Evolutionary conservation across 2,888 invertebrate genomes (phyloP).

Genomic region (Lingula anatina): DNA sequence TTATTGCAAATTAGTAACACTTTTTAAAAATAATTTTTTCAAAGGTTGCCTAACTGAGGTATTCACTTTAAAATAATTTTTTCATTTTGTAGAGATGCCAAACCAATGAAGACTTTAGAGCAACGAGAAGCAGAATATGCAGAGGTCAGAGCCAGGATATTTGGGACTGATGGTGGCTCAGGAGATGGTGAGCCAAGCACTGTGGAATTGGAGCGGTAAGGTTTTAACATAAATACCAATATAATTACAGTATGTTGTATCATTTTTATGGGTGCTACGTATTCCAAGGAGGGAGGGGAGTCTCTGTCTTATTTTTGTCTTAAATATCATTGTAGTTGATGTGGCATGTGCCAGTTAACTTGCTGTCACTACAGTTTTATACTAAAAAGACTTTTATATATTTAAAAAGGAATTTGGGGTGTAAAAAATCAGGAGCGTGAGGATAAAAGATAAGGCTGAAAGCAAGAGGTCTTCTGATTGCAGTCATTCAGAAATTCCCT

Average conservation of each 20-base stretch:
- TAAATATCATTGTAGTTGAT: no score
- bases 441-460: no score
- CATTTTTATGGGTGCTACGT: background rate
- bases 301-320: background rate
- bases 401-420: no score
- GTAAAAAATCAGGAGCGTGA: no score
- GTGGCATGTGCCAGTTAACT: no score
- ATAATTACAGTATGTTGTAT: background rate
- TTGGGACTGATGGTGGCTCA: slow-evolving; percentile 57
- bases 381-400: no score
- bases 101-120: slow-evolving; percentile 53
- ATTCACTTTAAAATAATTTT: background rate
- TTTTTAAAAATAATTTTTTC: no score
- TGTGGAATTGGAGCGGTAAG: background rate
- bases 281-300: background rate
- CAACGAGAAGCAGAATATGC: slow-evolving; percentile 91
- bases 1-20: no score
- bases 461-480: no score
- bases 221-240: background rate
- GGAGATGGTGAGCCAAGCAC: background rate
- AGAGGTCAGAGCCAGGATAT: slow-evolving; percentile 81
- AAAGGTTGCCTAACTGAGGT: no score
- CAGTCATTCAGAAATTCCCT: no score
- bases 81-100: slow-evolving; percentile 50
- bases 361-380: no score